Percentiles rank a stretch among this genome's conserved stretches.
These are phyloP conservation scores for Drosophila vallismaia DNA, from an alignment of 2,888 invertebrate genomes.

Conservation along the genomic window DNA sequence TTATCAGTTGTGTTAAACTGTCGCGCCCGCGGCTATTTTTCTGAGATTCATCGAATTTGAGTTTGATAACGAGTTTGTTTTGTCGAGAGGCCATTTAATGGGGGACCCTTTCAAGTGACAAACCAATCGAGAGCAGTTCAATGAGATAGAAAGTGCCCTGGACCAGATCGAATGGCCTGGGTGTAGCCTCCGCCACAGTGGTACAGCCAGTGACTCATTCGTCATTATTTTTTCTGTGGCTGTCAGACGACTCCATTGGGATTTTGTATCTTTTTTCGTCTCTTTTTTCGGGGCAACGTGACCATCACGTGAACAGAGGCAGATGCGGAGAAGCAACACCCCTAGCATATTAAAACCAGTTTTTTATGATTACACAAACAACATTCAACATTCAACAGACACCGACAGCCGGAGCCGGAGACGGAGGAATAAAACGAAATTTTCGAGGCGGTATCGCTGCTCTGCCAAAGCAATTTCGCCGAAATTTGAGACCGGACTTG, in stretches of 20 bases:
- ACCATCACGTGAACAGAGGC: slow-evolving; percentile 59
- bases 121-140: slow-evolving; percentile 52
- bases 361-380: slow-evolving; percentile 16
- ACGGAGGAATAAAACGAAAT: slow-evolving; percentile 9
- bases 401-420: background rate
- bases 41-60: slow-evolving; percentile 11
- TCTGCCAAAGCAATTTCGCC: slow-evolving; percentile 21
- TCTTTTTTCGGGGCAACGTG: slow-evolving; percentile 52
- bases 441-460: slow-evolving; percentile 8
- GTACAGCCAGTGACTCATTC: slow-evolving; percentile 42
- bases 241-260: background rate
- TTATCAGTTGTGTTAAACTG: slow-evolving; percentile 2
- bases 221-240: background rate
- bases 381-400: slow-evolving; percentile 1
- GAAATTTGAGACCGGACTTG: slow-evolving; percentile 32
- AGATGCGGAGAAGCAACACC: slow-evolving; percentile 7
- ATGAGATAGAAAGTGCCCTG: slow-evolving; percentile 51
- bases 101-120: slow-evolving; percentile 11
- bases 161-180: slow-evolving; percentile 15
- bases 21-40: slow-evolving; percentile 6
- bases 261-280: background rate
- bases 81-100: slow-evolving; percentile 8
- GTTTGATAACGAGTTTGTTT: slow-evolving; percentile 3
- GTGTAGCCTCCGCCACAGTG: slow-evolving; percentile 12
- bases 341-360: slow-evolving; percentile 33